A percentile compares a stretch with the other conserved stretches of the same genome.
These are phyloP conservation scores for Pseudomugil tenellus DNA, from an alignment of 2,797 vertebrate species.

Conservation along the genomic window DNA sequence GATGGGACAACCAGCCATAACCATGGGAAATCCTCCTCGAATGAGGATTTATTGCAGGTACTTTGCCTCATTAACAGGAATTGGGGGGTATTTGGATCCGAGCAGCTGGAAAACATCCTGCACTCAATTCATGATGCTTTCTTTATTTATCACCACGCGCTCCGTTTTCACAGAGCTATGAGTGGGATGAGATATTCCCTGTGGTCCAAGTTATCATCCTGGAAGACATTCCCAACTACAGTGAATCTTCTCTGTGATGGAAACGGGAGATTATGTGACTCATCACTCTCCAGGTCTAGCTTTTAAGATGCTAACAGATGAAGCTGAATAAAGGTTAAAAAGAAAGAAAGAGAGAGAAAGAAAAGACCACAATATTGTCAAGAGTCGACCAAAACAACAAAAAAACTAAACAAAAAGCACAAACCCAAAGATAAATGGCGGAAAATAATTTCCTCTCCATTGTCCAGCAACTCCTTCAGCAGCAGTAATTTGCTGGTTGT, in stretches of 20 bases:
- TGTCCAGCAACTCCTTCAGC: too few species aligned
- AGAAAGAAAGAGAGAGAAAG: too few species aligned
- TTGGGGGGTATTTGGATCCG: neutral
- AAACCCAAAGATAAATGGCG: too few species aligned
- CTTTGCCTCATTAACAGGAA: too few species aligned
- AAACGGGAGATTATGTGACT: neutral
- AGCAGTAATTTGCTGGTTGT: too few species aligned
- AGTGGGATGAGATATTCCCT: neutral
- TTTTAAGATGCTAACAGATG: neutral
- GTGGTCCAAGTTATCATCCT: neutral
- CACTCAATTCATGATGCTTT: neutral
- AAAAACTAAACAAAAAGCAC: too few species aligned
- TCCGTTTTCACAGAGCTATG: neutral
- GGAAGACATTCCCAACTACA: neutral
- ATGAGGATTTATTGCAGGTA: too few species aligned
- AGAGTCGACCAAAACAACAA: too few species aligned
- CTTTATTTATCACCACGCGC: neutral
- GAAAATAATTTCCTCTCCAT: too few species aligned
- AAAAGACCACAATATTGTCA: too few species aligned
- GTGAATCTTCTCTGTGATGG: neutral
- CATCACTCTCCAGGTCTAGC: neutral
- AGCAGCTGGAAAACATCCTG: neutral
- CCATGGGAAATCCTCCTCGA: too few species aligned
- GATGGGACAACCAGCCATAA: too few species aligned
- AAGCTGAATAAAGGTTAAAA: neutral